Conservation (phyloP, 2,797 vertebrate genomes). For the Phrynocephalus guinanensis region DNA sequence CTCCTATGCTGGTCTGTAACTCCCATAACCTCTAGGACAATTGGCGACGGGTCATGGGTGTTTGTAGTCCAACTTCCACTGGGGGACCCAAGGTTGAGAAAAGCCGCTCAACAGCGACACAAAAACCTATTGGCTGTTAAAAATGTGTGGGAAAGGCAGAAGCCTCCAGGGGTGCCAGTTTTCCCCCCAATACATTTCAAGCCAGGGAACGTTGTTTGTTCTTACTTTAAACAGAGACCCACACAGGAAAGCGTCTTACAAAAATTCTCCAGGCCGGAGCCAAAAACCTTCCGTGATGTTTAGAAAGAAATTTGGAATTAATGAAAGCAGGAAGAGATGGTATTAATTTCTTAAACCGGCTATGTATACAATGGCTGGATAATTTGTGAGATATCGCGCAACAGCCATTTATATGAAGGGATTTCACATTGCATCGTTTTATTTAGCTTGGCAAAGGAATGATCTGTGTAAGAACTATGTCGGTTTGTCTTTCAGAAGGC, state of each 20-base stretch:
- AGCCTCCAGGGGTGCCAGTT: not conserved
- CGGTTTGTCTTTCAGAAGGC: not conserved
- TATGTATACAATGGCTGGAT: not conserved
- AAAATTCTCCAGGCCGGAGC: conserved; percentile 37
- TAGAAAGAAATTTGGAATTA: conserved; percentile 52
- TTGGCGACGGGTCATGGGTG: no score
- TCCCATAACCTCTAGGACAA: no score
- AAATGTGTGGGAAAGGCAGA: not conserved
- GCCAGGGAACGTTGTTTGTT: not conserved
- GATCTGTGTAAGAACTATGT: not conserved
- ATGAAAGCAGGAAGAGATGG: conserved; percentile 29
- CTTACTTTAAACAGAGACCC: conserved; percentile 2
- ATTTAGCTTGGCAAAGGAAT: not conserved
- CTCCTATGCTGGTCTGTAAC: no score
- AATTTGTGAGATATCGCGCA: not conserved
- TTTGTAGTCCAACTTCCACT: no score
- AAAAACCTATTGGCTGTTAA: not conserved
- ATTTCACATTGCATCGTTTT: conserved; percentile 1
- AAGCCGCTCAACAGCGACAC: not conserved
- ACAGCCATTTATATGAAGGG: not conserved
- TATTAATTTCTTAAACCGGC: not conserved
- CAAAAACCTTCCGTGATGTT: conserved; percentile 44
- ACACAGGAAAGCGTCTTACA: conserved; percentile 22
- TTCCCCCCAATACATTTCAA: not conserved
- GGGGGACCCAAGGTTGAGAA: no score